Conservation (phyloP, 2,113 vertebrate genomes). For the Platysternon megacephalum region DNA sequence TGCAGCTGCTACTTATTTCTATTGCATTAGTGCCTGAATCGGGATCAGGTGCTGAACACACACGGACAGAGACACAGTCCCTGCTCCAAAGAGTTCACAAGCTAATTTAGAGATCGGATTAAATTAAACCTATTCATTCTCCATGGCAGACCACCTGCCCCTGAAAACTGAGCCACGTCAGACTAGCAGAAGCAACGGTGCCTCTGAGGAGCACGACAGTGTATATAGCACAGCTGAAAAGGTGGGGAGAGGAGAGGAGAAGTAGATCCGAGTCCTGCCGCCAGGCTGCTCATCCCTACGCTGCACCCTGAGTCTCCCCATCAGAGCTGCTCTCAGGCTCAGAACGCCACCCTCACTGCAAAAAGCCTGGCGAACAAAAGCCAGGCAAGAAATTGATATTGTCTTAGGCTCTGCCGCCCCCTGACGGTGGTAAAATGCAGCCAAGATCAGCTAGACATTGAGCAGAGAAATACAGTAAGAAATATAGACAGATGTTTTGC, state of each 20-base stretch:
- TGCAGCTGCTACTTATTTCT: background rate
- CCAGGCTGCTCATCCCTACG: background rate
- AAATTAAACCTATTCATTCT: background rate
- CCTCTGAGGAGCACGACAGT: background rate
- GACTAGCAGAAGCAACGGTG: background rate
- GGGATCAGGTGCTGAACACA: background rate
- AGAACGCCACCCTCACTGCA: background rate
- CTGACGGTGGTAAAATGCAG: background rate
- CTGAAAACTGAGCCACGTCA: background rate
- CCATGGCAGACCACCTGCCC: background rate
- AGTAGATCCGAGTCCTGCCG: background rate
- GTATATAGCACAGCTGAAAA: background rate
- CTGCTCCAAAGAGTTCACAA: background rate
- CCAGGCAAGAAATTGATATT: background rate
- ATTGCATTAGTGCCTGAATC: background rate
- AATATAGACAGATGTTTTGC: background rate
- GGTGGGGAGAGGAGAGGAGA: too few relatives aligned
- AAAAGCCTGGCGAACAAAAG: background rate
- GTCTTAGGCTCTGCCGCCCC: background rate
- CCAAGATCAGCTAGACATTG: background rate
- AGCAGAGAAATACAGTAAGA: background rate
- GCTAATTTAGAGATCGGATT: background rate
- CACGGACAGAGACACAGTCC: background rate
- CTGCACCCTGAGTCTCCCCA: background rate
- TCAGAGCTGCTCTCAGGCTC: background rate